phyloP scores from a whole-genome alignment of 2,888 invertebrate genomes.

The Phyto melanocephala region DNA sequence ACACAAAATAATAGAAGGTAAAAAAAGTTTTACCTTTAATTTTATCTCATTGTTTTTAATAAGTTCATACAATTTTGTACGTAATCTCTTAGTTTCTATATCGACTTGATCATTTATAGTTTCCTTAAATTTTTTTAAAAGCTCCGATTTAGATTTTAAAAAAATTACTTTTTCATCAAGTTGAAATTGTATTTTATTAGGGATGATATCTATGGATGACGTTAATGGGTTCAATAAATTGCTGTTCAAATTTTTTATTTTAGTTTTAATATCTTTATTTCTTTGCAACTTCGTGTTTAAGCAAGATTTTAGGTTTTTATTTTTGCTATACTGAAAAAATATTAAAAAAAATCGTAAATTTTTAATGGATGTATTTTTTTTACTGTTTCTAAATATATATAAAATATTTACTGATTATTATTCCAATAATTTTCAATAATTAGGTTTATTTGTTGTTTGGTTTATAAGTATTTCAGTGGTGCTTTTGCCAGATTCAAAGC shows the following conservation, averaged over 20 bases:
- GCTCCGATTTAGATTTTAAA: slow-evolving; percentile 28
- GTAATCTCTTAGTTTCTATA: slow-evolving; percentile 28
- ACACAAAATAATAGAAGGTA: neutral
- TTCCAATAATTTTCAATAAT: too few relatives aligned
- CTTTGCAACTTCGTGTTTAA: neutral
- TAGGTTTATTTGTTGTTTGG: neutral
- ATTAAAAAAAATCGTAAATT: neutral
- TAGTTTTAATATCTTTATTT: neutral
- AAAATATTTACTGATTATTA: too few relatives aligned
- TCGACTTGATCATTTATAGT: slow-evolving; percentile 2
- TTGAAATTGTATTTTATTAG: neutral
- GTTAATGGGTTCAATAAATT: neutral
- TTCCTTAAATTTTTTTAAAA: slow-evolving; percentile 21
- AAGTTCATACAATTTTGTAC: slow-evolving; percentile 7
- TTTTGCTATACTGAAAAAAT: neutral
- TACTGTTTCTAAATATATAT: too few relatives aligned
- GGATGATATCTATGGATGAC: neutral
- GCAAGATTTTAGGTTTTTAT: neutral
- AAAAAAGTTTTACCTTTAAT: slow-evolving; percentile 44
- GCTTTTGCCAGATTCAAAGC: too few relatives aligned
- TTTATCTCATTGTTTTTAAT: slow-evolving; percentile 21
- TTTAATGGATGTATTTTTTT: too few relatives aligned
- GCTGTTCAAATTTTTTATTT: neutral
- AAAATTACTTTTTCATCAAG: neutral
- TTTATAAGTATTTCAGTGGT: too few relatives aligned